phyloP scores from a whole-genome alignment of 2,113 vertebrate genomes.

The Grammomys surdaster region DNA sequence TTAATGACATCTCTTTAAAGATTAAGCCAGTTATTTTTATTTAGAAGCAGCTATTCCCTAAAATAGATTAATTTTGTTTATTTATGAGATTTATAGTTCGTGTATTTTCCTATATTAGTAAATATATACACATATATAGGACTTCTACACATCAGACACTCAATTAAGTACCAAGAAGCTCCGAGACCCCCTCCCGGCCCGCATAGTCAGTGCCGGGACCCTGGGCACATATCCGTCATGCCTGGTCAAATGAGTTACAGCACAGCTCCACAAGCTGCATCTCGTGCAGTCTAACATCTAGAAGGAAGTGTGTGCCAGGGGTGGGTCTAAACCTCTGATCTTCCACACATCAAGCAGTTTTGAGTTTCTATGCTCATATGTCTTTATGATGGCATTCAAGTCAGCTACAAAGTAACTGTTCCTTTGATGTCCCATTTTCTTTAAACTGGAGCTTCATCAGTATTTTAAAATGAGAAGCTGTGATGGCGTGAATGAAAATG shows the following conservation, averaged over 20 bases:
- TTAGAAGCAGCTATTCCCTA: conserved; percentile 56
- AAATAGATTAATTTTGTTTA: conserved; percentile 48
- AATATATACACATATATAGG: not conserved
- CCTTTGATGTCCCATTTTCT: not conserved
- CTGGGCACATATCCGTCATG: not conserved
- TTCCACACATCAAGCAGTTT: not conserved
- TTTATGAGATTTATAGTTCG: not conserved
- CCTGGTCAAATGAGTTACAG: not conserved
- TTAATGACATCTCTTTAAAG: conserved; percentile 61
- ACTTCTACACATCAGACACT: not conserved
- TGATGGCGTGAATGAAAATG: not conserved
- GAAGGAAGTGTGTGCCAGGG: not conserved
- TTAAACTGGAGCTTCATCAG: not conserved
- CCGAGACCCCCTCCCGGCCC: not conserved
- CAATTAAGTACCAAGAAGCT: not conserved
- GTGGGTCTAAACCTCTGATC: conserved; percentile 33
- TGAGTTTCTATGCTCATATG: not conserved
- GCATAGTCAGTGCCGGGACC: not conserved
- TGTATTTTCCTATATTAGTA: conserved; percentile 7
- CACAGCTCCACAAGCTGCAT: not conserved
- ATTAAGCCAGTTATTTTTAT: conserved; percentile 41
- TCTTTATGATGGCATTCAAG: not conserved
- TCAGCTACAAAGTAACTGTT: not conserved
- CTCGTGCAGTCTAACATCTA: conserved; percentile 16
- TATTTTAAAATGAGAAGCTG: not conserved